Percentiles rank a stretch among this genome's conserved stretches.
Evolutionary conservation across 2,797 vertebrate species (phyloP).

Genomic region (Hemitrygon akajei): DNA sequence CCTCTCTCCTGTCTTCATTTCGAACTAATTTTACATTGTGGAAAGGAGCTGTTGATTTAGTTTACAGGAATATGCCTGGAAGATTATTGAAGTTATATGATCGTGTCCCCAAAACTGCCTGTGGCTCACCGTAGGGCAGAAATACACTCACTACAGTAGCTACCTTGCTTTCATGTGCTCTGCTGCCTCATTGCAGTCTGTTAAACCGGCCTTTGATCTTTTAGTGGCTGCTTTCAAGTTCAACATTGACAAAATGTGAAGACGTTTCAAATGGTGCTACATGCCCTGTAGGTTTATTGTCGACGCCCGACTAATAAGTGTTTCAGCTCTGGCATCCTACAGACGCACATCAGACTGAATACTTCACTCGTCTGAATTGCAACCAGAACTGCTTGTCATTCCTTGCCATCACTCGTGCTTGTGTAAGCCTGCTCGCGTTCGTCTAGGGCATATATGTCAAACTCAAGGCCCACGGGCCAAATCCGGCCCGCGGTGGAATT

Average conservation of each 20-base stretch:
- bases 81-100: background rate
- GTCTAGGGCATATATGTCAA: no score
- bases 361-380: background rate
- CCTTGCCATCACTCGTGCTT: no score
- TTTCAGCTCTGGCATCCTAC: background rate
- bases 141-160: background rate
- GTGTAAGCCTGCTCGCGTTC: no score
- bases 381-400: no score
- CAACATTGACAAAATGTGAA: background rate
- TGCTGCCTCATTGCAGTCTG: background rate
- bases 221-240: background rate
- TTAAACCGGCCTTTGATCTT: background rate
- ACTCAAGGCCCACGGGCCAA: no score
- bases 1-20: no score
- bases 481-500: no score
- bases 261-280: background rate
- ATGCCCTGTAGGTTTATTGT: background rate
- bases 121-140: background rate
- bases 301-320: background rate
- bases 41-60: no score
- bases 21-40: background rate
- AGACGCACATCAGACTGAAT: background rate
- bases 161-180: background rate
- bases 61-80: background rate
- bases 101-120: background rate